A percentile compares a stretch with the other conserved stretches of the same genome.
Evolutionary conservation across 1,140 invertebrate species (phyloP).

Genomic region (Eumeta japonica): DNA sequence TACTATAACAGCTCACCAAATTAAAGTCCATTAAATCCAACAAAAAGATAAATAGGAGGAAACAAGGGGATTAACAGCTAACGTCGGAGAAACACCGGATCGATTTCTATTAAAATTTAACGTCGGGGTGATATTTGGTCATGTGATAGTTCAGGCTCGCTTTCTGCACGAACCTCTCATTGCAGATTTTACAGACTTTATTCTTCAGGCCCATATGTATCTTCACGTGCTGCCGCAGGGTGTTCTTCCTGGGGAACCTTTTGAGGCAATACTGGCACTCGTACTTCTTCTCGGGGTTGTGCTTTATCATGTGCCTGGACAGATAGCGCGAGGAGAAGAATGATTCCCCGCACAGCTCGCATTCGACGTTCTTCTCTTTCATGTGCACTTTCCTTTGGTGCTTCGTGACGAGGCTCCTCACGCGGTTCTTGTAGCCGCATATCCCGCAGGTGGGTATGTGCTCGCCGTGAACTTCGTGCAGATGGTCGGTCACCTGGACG

Average conservation of each 20-base stretch:
- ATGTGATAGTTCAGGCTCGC: constrained; percentile 21
- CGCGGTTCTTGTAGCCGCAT: constrained; percentile 10
- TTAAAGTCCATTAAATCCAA: too few relatives aligned
- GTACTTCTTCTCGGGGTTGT: constrained; percentile 4
- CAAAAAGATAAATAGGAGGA: too few relatives aligned
- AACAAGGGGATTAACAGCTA: too few relatives aligned
- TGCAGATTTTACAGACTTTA: constrained; percentile 71
- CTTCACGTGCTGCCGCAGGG: constrained; percentile 63
- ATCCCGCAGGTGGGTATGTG: constrained; percentile 13
- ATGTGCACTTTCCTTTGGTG: constrained; percentile 74
- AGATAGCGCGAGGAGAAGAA: too few relatives aligned
- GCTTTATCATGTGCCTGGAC: constrained; percentile 1
- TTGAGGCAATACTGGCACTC: constrained; percentile 4
- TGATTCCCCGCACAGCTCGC: constrained; percentile 74
- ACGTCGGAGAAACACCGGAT: too few relatives aligned
- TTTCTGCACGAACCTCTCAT: constrained; percentile 66
- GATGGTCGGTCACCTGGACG: constrained; percentile 9
- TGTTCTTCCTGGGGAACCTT: constrained; percentile 20
- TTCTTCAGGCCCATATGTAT: constrained; percentile 73
- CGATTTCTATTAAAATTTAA: too few relatives aligned
- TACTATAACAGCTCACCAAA: too few relatives aligned
- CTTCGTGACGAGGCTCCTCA: constrained; percentile 23
- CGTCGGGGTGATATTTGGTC: constrained; percentile 1
- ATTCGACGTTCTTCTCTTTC: constrained; percentile 69
- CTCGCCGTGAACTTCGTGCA: constrained; percentile 13